Evolutionary conservation across 2,113 vertebrate genomes (phyloP).

Genomic region (Scomber colias): DNA sequence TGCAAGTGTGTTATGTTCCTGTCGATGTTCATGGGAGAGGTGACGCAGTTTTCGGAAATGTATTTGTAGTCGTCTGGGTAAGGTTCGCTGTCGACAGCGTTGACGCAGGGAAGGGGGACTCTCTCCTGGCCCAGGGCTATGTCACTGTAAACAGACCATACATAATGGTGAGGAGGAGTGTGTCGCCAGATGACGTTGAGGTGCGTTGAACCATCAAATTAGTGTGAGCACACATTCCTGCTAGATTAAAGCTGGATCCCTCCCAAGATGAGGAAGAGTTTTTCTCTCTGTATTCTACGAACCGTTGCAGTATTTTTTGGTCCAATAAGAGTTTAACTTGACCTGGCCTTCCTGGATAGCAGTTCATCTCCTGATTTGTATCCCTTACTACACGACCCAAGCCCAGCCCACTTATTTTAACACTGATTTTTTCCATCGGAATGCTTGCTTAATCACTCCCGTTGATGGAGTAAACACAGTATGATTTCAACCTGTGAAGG

Average conservation of each 20-base stretch:
- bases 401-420: background rate
- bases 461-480: background rate
- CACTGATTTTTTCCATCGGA: background rate
- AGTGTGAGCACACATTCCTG: background rate
- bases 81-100: slow-evolving; percentile 90
- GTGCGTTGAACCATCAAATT: background rate
- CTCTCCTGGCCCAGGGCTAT: slow-evolving; percentile 94
- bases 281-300: no score
- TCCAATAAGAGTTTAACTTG: background rate
- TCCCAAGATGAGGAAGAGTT: no score
- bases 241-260: background rate
- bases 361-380: background rate
- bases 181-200: background rate
- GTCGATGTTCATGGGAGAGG: slow-evolving; percentile 97
- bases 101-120: slow-evolving; percentile 94
- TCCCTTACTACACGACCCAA: background rate
- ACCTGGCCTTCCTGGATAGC: background rate
- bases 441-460: background rate
- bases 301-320: background rate
- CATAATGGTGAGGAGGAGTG: background rate
- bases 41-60: slow-evolving; percentile 95
- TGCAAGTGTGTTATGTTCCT: slow-evolving; percentile 98
- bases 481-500: slow-evolving; percentile 86
- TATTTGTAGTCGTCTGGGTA: slow-evolving; percentile 96
- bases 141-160: slow-evolving; percentile 85